Base-by-base conservation (phyloP, 2,888 invertebrate species). In the Thymelicus sylvestris region DNA sequence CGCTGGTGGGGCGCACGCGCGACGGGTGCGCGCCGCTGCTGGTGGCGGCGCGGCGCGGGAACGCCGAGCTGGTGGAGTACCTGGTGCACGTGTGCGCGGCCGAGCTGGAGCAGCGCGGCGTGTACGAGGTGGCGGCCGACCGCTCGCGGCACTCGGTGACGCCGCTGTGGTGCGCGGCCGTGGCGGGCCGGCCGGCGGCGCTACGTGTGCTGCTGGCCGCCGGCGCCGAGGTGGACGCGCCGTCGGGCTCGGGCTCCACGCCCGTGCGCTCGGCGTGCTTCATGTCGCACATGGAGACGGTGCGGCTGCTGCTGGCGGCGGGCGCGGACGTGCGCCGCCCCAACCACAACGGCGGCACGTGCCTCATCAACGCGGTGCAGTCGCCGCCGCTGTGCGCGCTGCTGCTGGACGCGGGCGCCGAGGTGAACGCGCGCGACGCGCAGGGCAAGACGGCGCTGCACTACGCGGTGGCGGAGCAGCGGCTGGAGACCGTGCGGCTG, bases 201-300 rank as follows among this genome's bases (percentile, higher is more conserved):
- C 96, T 98, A 66, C 96, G 96, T 83, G 96, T 95, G 86, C 94
- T 98, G 70, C 95, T 97, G 24, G 95, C 95, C 73, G 95, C 97
- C 79, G 97, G 97, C 72, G 98, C 98, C 50, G 95, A 96, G 83
- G 95, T 98, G n/a, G 96, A 98, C 93, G 97, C 97, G 55, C 95
- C 96, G 59, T 97, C 97, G 0, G 98, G 98, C 91, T 96, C 97
- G 39, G 98, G 98, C 74, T 98, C 98, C 10, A 97, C 97, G 67
- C 97, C 98, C 10, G 97, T 98, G 71, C 95, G 98, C 79, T 97
- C 97, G 72, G 98, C 98, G 12, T 98, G 98, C 89, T 98, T 97
- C 90, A 98, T 98, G 98, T 97, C 98, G 73, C 97, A 97, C 90
- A 90, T 96, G 73, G 97, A 97, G 81, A 96, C 90, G 85, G 97